Percentiles rank a stretch among this genome's conserved stretches.
phyloP scores from a whole-genome alignment of 1,140 invertebrate species.

The Aphidius gifuensis region DNA sequence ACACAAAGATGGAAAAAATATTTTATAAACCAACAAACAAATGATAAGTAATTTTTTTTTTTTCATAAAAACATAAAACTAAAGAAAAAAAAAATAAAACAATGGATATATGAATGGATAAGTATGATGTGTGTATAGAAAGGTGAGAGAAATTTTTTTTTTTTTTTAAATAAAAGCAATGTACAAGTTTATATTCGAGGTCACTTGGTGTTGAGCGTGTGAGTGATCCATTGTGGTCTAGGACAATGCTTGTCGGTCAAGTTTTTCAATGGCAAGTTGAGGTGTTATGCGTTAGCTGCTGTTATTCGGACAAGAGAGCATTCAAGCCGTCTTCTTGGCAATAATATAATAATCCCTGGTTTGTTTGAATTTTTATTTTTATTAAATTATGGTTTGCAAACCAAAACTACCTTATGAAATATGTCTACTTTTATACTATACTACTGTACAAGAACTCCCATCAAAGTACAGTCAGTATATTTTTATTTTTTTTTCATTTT shows the following conservation, averaged over 20 bases:
- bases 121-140: no score
- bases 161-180: neutral
- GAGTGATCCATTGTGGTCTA: constrained; percentile 6
- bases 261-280: constrained; percentile 7
- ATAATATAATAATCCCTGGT: neutral
- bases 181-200: constrained; percentile 4
- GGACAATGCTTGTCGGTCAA: constrained; percentile 5
- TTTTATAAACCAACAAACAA: no score
- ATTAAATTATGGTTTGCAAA: neutral
- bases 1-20: neutral
- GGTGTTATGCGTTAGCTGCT: constrained; percentile 12
- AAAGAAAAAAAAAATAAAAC: no score
- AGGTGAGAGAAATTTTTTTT: no score
- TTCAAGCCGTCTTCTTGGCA: neutral
- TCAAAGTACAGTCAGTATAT: no score
- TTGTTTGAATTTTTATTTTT: neutral
- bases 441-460: no score
- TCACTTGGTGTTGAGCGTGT: constrained; percentile 3
- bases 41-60: no score
- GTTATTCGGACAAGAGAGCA: constrained; percentile 15
- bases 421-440: no score
- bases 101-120: no score
- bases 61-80: no score
- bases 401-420: no score
- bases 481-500: no score